These are phyloP conservation scores for Deroplatys truncata DNA, from an alignment of 2,888 invertebrate genomes.

Conservation along the genomic window DNA sequence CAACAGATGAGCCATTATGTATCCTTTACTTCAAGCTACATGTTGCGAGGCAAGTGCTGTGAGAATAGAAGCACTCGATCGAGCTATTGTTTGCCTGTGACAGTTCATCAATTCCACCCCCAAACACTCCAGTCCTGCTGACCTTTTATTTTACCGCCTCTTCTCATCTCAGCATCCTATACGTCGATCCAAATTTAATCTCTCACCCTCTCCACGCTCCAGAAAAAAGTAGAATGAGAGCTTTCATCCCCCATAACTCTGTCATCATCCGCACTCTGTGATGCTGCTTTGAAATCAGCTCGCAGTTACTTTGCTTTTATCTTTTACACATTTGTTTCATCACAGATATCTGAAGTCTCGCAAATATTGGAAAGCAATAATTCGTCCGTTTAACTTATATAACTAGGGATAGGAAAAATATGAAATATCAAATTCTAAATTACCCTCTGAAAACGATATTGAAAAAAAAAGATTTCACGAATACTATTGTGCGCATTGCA, in stretches of 20 bases:
- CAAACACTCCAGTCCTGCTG: neutral
- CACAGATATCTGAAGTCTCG: neutral
- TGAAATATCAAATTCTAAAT: too few relatives aligned
- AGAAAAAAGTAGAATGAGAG: neutral
- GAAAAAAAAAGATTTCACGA: too few relatives aligned
- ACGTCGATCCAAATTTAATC: neutral
- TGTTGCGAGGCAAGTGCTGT: neutral
- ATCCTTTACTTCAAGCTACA: neutral
- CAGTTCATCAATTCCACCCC: slow-evolving; percentile 6
- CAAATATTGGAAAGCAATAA: neutral
- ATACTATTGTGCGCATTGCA: too few relatives aligned
- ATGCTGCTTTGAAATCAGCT: neutral
- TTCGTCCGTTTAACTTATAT: too few relatives aligned
- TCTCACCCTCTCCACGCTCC: neutral
- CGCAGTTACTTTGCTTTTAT: neutral
- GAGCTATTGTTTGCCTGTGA: neutral
- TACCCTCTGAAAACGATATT: too few relatives aligned
- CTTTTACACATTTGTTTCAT: neutral
- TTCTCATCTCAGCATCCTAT: neutral
- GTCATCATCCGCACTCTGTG: neutral
- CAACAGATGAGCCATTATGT: neutral
- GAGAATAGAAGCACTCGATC: neutral
- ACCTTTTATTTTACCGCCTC: neutral
- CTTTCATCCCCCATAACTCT: neutral
- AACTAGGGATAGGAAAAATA: too few relatives aligned